Conservation (phyloP, 2,888 invertebrate genomes). For the Cremastinae sp. region DNA sequence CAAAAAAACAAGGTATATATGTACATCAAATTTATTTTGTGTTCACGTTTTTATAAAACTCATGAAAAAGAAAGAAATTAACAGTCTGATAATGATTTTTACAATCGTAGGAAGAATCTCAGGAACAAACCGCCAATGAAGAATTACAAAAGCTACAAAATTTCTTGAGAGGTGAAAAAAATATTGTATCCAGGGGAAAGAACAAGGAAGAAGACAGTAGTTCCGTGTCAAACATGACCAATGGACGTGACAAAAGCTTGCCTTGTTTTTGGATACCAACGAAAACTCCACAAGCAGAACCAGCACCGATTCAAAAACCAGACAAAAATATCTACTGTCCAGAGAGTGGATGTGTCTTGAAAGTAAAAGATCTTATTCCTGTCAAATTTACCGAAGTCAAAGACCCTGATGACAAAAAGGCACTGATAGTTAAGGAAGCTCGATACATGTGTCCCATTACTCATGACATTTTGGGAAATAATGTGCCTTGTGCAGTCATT, state of each 20-base stretch:
- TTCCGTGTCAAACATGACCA: conserved; percentile 90
- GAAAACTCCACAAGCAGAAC: conserved; percentile 92
- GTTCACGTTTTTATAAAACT: neutral
- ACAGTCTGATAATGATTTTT: conserved; percentile 7
- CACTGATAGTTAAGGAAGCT: conserved; percentile 92
- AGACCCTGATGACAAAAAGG: conserved; percentile 92
- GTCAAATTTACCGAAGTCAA: conserved; percentile 96
- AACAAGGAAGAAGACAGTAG: conserved; percentile 52
- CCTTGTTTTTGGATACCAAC: conserved; percentile 99
- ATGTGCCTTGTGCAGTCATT: conserved; percentile 96
- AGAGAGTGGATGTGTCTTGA: conserved; percentile 91
- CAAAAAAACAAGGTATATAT: conserved; percentile 85
- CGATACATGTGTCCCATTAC: conserved; percentile 99
- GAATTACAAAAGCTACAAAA: conserved; percentile 88
- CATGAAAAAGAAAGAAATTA: neutral
- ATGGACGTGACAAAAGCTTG: conserved; percentile 89
- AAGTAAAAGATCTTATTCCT: conserved; percentile 94
- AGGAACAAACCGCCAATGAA: conserved; percentile 87
- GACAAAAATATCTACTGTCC: conserved; percentile 90
- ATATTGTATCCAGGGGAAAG: conserved; percentile 85
- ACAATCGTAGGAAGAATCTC: conserved; percentile 82
- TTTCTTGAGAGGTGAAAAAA: conserved; percentile 92
- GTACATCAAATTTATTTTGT: neutral
- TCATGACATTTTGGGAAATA: conserved; percentile 96
- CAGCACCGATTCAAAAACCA: conserved; percentile 87